Evolutionary conservation across 1,140 invertebrate genomes (phyloP).

Genomic region (Oppia nitens): DNA sequence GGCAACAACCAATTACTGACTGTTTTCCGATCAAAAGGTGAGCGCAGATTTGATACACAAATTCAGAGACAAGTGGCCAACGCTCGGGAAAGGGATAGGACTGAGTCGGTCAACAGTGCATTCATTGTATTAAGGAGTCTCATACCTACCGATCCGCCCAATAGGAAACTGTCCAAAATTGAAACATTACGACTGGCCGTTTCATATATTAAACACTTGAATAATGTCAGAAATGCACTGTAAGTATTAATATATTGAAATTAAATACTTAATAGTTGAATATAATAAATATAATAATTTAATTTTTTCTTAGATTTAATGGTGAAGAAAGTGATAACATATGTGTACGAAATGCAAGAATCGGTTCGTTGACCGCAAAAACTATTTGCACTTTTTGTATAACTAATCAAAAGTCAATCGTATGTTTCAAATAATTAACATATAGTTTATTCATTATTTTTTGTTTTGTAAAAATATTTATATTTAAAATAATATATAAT

Average conservation of each 20-base stretch:
- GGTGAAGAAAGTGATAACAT: background rate
- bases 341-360: background rate
- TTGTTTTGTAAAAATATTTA: background rate
- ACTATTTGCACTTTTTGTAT: constrained; percentile 9
- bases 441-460: no score
- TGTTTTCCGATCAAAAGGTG: background rate
- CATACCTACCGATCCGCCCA: constrained; percentile 78
- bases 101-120: constrained; percentile 68
- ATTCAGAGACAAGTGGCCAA: constrained; percentile 26
- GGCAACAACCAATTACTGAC: background rate
- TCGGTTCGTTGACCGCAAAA: background rate
- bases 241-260: no score
- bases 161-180: constrained; percentile 85
- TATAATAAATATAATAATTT: background rate
- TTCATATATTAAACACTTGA: constrained; percentile 74
- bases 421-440: no score
- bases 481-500: background rate
- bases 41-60: constrained; percentile 5
- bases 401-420: background rate
- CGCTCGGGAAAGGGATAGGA: constrained; percentile 34
- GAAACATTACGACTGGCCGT: constrained; percentile 76
- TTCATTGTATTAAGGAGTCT: constrained; percentile 61
- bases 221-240: constrained; percentile 10
- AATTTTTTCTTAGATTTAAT: constrained; percentile 2
- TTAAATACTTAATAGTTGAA: background rate